phyloP scores from a whole-genome alignment of 37 sponge, comb jelly and placozoan genomes.

The Crambe crambe region DNA sequence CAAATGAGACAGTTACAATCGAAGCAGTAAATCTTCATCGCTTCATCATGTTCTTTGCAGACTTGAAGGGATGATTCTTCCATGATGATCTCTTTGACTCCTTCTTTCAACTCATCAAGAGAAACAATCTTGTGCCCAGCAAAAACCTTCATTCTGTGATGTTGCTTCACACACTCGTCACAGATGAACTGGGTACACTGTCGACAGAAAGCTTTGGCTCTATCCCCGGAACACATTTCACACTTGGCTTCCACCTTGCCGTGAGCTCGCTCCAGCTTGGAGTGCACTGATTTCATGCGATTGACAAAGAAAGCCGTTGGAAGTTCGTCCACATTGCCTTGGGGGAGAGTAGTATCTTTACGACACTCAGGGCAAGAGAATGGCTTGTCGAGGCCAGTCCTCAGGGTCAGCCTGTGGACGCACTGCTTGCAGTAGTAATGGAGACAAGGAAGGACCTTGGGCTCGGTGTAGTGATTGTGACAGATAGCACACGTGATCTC shows the following conservation, averaged over 20 bases:
- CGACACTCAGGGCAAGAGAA: constrained; percentile 49
- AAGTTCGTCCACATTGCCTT: constrained; percentile 4
- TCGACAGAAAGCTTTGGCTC: constrained; percentile 29
- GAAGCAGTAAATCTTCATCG: constrained; percentile 35
- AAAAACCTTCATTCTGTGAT: constrained; percentile 21
- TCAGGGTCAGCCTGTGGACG: constrained; percentile 19
- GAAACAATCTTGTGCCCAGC: constrained; percentile 10
- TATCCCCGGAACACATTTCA: constrained; percentile 22
- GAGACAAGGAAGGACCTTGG: constrained; percentile 42
- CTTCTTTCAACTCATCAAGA: constrained; percentile 20
- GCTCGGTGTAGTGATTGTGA: constrained; percentile 23
- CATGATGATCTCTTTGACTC: constrained; percentile 7
- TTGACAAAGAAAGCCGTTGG: constrained; percentile 40
- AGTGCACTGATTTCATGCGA: constrained; percentile 33
- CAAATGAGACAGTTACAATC: constrained; percentile 46
- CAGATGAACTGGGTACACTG: constrained; percentile 42
- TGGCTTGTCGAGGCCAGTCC: constrained; percentile 8
- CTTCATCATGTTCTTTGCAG: constrained; percentile 26
- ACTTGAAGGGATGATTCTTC: not conserved
- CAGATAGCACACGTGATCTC: constrained; percentile 52
- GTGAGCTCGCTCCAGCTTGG: constrained; percentile 15
- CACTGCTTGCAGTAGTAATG: constrained; percentile 59
- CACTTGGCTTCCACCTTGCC: constrained; percentile 28
- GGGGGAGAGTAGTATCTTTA: constrained; percentile 10
- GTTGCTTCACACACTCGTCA: constrained; percentile 20